A percentile compares a stretch with the other conserved stretches of the same genome.
phyloP scores from a whole-genome alignment of 2,113 vertebrate genomes.

The Rousettus leschenaultii region DNA sequence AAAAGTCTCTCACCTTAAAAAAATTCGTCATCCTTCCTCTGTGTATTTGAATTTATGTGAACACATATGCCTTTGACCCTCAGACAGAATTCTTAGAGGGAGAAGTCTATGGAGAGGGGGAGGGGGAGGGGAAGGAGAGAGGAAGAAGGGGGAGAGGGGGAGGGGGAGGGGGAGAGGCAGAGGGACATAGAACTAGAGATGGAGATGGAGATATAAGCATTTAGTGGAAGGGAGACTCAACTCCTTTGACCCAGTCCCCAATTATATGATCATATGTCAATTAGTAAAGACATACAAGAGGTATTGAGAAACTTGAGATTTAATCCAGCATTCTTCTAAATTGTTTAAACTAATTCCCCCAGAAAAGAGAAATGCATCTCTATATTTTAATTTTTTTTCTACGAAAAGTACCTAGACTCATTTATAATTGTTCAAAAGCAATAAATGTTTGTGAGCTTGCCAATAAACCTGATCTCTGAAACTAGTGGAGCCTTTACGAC shows the following conservation, averaged over 20 bases:
- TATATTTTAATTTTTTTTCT: neutral
- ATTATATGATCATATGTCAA: neutral
- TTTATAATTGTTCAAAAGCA: neutral
- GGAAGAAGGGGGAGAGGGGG: too few relatives aligned
- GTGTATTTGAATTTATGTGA: neutral
- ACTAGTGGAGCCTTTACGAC: neutral
- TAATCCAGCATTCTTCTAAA: neutral
- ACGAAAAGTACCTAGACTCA: neutral
- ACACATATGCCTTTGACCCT: neutral
- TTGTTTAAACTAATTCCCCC: neutral
- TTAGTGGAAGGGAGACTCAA: neutral
- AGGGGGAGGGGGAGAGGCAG: too few relatives aligned
- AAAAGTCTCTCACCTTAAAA: neutral
- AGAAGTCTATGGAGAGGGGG: neutral
- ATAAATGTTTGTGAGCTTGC: neutral
- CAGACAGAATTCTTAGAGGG: neutral
- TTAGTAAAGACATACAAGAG: neutral
- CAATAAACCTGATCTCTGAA: neutral
- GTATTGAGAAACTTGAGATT: neutral
- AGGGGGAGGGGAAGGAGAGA: too few relatives aligned
- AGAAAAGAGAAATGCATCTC: conserved; percentile 1
- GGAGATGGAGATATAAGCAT: neutral
- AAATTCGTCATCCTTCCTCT: neutral
- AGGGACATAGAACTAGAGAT: neutral
- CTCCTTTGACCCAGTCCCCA: neutral